These are phyloP conservation scores for Megalops atlanticus DNA, from an alignment of 2,113 vertebrate genomes.

Conservation along the genomic window DNA sequence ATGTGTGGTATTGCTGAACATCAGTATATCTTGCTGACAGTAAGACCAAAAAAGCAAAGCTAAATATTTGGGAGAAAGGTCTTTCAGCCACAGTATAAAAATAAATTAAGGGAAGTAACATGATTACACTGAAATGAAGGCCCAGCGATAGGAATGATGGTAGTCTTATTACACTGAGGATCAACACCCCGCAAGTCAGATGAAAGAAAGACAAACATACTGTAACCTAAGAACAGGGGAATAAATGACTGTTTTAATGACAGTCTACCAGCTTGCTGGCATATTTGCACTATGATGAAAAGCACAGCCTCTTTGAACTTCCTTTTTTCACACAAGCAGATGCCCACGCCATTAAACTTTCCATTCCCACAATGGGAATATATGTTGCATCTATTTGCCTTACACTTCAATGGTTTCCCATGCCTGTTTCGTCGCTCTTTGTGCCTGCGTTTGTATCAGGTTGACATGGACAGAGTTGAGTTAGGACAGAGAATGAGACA, in stretches of 20 bases:
- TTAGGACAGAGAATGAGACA: constrained; percentile 34
- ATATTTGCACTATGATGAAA: neutral
- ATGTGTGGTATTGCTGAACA: too few relatives aligned
- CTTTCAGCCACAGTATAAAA: neutral
- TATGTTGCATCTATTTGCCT: neutral
- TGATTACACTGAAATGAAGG: neutral
- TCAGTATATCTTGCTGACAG: too few relatives aligned
- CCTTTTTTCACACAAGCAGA: neutral
- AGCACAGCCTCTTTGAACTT: neutral
- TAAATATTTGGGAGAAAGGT: neutral
- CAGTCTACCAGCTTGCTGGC: neutral
- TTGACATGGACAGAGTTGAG: constrained; percentile 37
- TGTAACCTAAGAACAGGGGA: neutral
- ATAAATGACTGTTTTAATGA: neutral
- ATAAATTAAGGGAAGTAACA: neutral
- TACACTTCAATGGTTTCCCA: neutral
- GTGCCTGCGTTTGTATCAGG: constrained; percentile 36
- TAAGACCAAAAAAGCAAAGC: neutral
- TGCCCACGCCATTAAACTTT: neutral
- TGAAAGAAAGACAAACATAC: neutral
- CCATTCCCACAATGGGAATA: neutral
- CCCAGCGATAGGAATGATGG: neutral
- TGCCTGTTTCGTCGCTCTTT: neutral
- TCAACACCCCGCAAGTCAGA: neutral
- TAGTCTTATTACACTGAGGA: neutral